Base-by-base conservation (phyloP, 2,888 invertebrate species). In the Agrenia bidenticulata region DNA sequence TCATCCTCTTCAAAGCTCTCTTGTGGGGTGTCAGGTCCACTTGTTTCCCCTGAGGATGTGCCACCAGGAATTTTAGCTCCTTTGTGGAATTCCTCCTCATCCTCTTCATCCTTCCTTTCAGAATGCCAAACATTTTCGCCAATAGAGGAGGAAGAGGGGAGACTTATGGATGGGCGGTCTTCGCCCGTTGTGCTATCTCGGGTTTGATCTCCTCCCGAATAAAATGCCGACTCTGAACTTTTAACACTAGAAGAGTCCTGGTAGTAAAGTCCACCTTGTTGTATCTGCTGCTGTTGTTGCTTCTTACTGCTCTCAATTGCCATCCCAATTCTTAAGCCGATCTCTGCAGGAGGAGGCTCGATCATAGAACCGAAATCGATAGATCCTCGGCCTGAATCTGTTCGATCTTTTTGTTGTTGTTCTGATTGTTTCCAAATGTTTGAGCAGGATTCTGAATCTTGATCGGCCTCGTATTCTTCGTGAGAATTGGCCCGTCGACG, bases 21-120 rank as follows among this genome's bases (percentile, higher is more conserved):
- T 1, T 80, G 81, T 13, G 92, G 92, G 79, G 90, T 90, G 77
- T 93, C 92, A 0, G 93, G 93, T 0, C 93, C 93, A 9, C 92
- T 92, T 15, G 93, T 93, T 77, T 89, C 91, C 1, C 92, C 92
- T 0, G 92, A 92, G 11, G 90, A 90, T 58, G 85, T 85, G 41
- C 84, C 86, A 37, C 76, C 77, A 42, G 69, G 72, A 50, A 66
- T 72, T 32, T 69, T 70, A 2, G 53, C 64, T 51, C 57, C 50
- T 42, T 49, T 59, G 7, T 66, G 27, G 51, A 66, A 66, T 26
- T 66, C 64, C 53, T 70, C 72, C 27, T 64, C 69, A 17, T 65
- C 69, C 21, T 69, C 67, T 39, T 67, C 70, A 19, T 32, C 54
- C 50, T 69, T 67, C 24, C 63, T 61, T 37, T 73, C 75, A 5